phyloP scores from a whole-genome alignment of 2,113 vertebrate genomes.

The Arothron firmamentum region DNA sequence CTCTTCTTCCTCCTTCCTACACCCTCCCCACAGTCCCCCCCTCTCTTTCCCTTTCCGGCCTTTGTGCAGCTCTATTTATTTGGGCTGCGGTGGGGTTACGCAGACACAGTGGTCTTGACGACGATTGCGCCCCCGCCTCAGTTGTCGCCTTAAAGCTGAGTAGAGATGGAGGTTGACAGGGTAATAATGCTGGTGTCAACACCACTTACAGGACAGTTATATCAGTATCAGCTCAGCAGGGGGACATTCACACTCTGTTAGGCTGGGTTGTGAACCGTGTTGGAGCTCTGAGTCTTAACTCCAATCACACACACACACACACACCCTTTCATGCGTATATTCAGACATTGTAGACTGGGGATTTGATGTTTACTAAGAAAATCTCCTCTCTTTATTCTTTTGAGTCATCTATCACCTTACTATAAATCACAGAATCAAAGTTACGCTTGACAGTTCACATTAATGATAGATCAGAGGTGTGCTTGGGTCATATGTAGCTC shows the following conservation, averaged over 20 bases:
- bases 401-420: too few species aligned
- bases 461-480: too few species aligned
- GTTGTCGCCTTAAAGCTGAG: slow-evolving; percentile 66
- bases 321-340: slow-evolving; percentile 26
- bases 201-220: slow-evolving; percentile 73
- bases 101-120: slow-evolving; percentile 59
- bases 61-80: slow-evolving; percentile 72
- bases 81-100: slow-evolving; percentile 46
- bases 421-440: too few species aligned
- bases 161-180: slow-evolving; percentile 72
- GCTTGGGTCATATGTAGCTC: too few species aligned
- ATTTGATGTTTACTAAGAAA: too few species aligned
- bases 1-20: slow-evolving; percentile 38
- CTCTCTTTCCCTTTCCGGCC: slow-evolving; percentile 69
- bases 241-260: slow-evolving; percentile 73
- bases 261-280: slow-evolving; percentile 63
- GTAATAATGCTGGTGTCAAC: slow-evolving; percentile 73
- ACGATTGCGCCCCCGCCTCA: slow-evolving; percentile 37
- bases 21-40: slow-evolving; percentile 47
- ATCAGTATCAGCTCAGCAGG: slow-evolving; percentile 71
- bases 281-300: slow-evolving; percentile 50
- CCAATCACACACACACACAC: slow-evolving; percentile 20
- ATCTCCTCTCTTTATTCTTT: too few species aligned
- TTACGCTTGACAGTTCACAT: too few species aligned
- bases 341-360: not conserved